Evolutionary conservation across 2,888 invertebrate genomes (phyloP), one percentile per base, ranked within the genome.

Genomic region (Rotaria magnacalcarata): DNA sequence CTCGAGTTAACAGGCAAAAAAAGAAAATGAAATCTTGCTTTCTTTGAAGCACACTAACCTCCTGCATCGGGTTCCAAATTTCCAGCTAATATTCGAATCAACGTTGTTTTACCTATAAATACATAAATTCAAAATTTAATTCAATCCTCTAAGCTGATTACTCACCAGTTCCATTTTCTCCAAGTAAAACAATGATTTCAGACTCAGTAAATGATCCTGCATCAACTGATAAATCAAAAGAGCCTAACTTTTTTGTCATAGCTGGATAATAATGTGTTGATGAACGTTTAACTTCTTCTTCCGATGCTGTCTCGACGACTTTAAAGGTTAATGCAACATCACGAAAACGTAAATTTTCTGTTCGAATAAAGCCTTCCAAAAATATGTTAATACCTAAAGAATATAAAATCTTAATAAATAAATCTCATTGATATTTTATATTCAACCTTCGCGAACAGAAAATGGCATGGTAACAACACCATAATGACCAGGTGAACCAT

Each of bases 381-480:
- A 99, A 99, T 90, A 99, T 98, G 91, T 99, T 99, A 90, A 99
- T 99, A 89, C 95, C 94, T 94, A 88, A 14, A 88, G 52, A 89
- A 88, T 87, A 87, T 27, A 0, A 43, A 74, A 43, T 34, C 10
- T 21, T 41, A 19, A 19, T 2, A 7, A 86, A 52, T 14, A 54
- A 0, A 54, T n/a, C 50, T 0, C 11, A 58, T 21, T 27, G 88
- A 87, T 43, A 43, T 21, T n/a, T 11, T 19, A 1, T 47, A 34
- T 14, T 43, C 34, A 91, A 93, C 97, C 99, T 95, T 99, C 99
- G 89, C 99, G 93, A 14, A 99, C 99, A 47, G 97, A 97, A 93
- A 97, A 98, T 85, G 99, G 99, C 96, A 98, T 96, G 91, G 99
- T 99, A 87, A 99, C 99, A 86, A 99, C 99, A 89, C 99, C 99